Conservation (phyloP, 2,888 invertebrate species). For the Mesoligia furuncula region DNA sequence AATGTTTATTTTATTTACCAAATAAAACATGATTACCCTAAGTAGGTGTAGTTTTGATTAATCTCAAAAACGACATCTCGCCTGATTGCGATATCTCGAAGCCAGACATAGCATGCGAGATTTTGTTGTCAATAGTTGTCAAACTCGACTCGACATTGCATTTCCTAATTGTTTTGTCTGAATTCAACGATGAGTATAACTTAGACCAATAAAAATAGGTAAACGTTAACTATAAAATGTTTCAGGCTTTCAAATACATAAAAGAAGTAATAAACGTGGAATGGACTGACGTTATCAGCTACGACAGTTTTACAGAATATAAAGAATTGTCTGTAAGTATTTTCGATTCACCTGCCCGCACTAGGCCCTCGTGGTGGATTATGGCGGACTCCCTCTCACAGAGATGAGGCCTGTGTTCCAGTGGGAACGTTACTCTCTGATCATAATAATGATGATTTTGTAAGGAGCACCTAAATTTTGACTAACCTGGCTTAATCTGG, state of each 20-base stretch:
- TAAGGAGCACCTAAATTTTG: not conserved
- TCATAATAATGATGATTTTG: not conserved
- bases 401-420: not conserved
- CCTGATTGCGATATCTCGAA: not conserved
- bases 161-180: not conserved
- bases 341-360: not conserved
- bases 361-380: not conserved
- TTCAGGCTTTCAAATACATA: conserved; percentile 80
- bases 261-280: conserved; percentile 74
- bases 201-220: not conserved
- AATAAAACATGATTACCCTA: not conserved
- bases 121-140: not conserved
- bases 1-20: not conserved
- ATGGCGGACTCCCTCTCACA: not conserved
- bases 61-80: not conserved
- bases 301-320: conserved; percentile 67
- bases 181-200: not conserved
- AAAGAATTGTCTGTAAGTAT: conserved; percentile 76
- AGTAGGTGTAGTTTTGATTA: not conserved
- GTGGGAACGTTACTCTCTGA: not conserved
- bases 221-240: conserved; percentile 30
- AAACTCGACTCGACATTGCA: not conserved
- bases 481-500: not conserved
- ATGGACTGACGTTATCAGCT: conserved; percentile 75
- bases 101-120: not conserved